Base-by-base conservation (phyloP, 1,140 invertebrate genomes). In the Penaeus indicus region DNA sequence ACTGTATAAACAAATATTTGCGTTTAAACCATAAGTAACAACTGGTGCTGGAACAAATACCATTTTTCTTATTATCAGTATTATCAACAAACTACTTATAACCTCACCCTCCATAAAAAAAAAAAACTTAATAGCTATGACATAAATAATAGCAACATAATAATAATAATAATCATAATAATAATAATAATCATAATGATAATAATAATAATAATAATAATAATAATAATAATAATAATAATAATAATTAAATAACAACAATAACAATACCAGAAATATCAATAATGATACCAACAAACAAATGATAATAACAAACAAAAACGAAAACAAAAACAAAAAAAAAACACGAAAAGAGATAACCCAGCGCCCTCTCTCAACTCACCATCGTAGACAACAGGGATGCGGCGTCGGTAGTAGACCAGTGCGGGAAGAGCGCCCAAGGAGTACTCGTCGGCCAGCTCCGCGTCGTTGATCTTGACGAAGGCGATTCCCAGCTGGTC, bases 361-460 rank as follows among this genome's bases (percentile, higher is more conserved):
- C 38, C 38, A 27, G 32, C 32, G 54, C 32, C 32, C 27, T 18
- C 27, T 18, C 42, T 84, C 92, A 91, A 93, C 94, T 94, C 94
- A 98, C 97, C 95, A 95, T 98, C 97, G 93, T 98, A 98, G 92
- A 98, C 96, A 92, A 98, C 97, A 90, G 97, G 97, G 92, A 98
- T 98, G 94, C 97, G 96, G 94, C 98, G 96, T 92, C 97, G 95
- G 93, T 98, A 98, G 93, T 98, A 98, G 78, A 98, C 97, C 90
- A 98, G 94, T 92, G 96, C 96, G 91, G 97, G 97, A 91, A 98
- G 94, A 81, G 95, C 94, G 91, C 96, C 97, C 92, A 98, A 94
- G 94, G 97, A 97, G 94, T 98, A 98, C 93, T 98, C 97, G 92
- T 98, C 96, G 85, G 97, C 97, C 87, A 98, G 94, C 92, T 95